Evolutionary conservation across 2,113 vertebrate genomes (phyloP).

Genomic region (Hemiprocne comata): DNA sequence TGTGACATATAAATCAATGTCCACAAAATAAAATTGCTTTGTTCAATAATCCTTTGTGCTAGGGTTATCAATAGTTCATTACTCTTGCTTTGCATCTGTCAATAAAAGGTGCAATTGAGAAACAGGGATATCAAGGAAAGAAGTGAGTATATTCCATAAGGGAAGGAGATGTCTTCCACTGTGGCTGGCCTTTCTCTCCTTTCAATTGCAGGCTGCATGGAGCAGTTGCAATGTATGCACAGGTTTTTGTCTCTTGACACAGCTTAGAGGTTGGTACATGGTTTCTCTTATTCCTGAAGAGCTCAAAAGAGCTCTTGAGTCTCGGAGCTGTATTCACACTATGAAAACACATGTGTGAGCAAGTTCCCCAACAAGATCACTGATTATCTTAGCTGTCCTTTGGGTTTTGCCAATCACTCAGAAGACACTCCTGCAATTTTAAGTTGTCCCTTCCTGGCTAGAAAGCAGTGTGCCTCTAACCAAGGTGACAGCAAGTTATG

Average conservation of each 20-base stretch:
- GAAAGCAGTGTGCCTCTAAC: neutral
- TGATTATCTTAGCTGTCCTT: neutral
- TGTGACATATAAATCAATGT: constrained; percentile 33
- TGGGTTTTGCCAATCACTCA: neutral
- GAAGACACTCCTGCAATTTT: neutral
- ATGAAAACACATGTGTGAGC: neutral
- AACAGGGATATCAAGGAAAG: neutral
- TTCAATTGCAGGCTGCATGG: fast-evolving
- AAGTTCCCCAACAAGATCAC: neutral
- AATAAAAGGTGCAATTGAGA: constrained; percentile 10
- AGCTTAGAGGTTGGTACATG: neutral
- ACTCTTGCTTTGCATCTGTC: constrained; percentile 50
- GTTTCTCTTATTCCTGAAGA: neutral
- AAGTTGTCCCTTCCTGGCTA: neutral
- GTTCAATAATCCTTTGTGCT: constrained; percentile 55
- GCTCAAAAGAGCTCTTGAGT: neutral
- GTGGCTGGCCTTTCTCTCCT: neutral
- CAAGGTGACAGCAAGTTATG: neutral
- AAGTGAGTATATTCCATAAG: neutral
- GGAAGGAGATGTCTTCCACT: neutral
- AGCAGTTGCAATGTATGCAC: fast-evolving
- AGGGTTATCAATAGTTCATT: constrained; percentile 54
- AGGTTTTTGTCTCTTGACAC: neutral
- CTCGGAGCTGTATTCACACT: neutral
- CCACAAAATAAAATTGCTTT: constrained; percentile 43